phyloP scores from a whole-genome alignment of 2,888 invertebrate genomes.

The Aquatica leii region DNA sequence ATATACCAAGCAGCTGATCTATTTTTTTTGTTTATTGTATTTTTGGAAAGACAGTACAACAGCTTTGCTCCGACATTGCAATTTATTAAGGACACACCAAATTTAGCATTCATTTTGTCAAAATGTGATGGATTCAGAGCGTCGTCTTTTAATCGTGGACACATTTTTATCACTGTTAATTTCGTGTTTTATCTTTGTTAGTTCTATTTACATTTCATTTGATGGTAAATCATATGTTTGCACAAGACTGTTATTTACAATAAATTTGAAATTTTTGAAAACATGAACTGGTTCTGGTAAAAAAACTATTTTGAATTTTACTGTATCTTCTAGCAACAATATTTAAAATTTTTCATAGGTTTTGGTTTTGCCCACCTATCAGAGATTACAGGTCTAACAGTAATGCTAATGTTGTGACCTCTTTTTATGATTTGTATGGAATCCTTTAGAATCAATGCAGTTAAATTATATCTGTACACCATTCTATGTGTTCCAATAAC shows the following conservation, averaged over 20 bases:
- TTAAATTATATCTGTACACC: no score
- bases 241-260: not conserved
- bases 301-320: not conserved
- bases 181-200: not conserved
- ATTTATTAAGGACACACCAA: not conserved
- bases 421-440: not conserved
- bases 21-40: not conserved
- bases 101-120: not conserved
- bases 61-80: not conserved
- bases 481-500: no score
- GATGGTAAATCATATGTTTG: not conserved
- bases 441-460: no score
- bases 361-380: not conserved
- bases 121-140: not conserved
- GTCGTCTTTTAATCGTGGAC: not conserved
- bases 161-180: not conserved
- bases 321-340: not conserved
- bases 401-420: not conserved
- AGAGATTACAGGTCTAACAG: not conserved
- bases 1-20: not conserved
- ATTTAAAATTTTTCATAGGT: slow-evolving; percentile 5
- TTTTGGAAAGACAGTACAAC: not conserved
- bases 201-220: not conserved
- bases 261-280: not conserved
- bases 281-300: not conserved